Evolutionary conservation across 2,113 vertebrate genomes (phyloP).

Genomic region (Cyprinodon tularosa): DNA sequence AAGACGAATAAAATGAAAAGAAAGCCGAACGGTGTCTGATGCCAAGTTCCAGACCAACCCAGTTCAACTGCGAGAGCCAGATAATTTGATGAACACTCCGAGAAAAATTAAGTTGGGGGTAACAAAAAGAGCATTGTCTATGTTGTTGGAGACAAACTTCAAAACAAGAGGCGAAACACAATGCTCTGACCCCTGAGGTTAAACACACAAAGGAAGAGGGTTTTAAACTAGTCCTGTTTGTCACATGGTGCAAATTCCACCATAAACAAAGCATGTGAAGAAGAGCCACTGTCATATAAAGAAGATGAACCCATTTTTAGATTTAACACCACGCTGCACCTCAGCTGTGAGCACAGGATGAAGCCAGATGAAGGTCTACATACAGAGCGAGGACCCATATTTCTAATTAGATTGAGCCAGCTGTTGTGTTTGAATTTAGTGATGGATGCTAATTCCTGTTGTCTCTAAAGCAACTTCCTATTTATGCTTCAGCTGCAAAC

Average conservation of each 20-base stretch:
- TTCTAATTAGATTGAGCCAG: slow-evolving; percentile 3
- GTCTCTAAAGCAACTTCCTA: background rate
- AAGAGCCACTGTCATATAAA: slow-evolving; percentile 17
- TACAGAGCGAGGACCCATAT: slow-evolving; percentile 2
- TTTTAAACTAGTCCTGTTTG: slow-evolving; percentile 40
- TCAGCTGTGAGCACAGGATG: background rate
- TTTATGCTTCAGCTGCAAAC: background rate
- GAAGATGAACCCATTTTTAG: background rate
- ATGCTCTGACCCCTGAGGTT: slow-evolving; percentile 68
- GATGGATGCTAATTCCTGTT: background rate
- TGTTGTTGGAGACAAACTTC: slow-evolving; percentile 53
- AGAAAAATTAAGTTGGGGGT: slow-evolving; percentile 43
- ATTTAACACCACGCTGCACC: background rate
- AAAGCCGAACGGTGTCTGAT: slow-evolving; percentile 6
- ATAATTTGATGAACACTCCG: slow-evolving; percentile 54
- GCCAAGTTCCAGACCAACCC: slow-evolving; percentile 55
- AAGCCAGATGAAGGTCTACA: background rate
- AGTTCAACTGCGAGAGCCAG: slow-evolving; percentile 53
- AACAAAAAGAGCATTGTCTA: slow-evolving; percentile 70
- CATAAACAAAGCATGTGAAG: slow-evolving; percentile 34
- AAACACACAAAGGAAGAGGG: slow-evolving; percentile 63
- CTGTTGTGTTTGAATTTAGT: slow-evolving; percentile 13
- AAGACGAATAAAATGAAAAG: slow-evolving; percentile 50
- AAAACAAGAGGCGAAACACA: slow-evolving; percentile 70
- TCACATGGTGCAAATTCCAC: slow-evolving; percentile 48